These are phyloP conservation scores for Toxotes chatareus DNA, from an alignment of 2,113 vertebrate species.

Conservation along the genomic window DNA sequence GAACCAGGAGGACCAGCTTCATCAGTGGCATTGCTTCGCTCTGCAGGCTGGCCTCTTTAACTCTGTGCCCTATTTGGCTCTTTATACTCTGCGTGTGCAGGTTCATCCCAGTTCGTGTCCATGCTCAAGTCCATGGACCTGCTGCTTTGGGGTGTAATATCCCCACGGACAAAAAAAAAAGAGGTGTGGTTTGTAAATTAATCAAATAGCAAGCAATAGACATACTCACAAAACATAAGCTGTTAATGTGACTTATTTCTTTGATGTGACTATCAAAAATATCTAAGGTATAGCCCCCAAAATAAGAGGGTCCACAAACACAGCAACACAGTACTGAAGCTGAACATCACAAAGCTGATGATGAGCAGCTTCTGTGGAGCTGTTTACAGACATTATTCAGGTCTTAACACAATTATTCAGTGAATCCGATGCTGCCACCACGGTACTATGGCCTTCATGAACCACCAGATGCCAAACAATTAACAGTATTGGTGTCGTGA, in stretches of 20 bases:
- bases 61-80: not conserved
- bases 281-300: not conserved
- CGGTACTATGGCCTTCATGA: not conserved
- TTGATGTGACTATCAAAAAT: not conserved
- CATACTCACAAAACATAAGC: not conserved
- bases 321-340: not conserved
- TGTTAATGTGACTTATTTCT: not conserved
- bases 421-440: not conserved
- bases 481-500: no score
- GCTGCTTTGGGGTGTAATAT: not conserved
- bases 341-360: not conserved
- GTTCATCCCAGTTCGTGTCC: not conserved
- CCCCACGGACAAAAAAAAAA: not conserved
- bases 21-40: constrained; percentile 44
- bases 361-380: not conserved
- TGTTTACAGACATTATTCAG: not conserved
- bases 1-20: constrained; percentile 49
- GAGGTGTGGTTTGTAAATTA: not conserved
- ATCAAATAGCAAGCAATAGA: not conserved
- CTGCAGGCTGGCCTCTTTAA: not conserved
- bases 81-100: constrained; percentile 18
- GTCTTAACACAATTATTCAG: not conserved
- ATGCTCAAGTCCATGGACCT: not conserved
- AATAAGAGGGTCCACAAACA: not conserved
- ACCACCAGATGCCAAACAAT: no score